Evolutionary conservation across 2,797 vertebrate species (phyloP), one percentile per base, ranked within the genome.

Genomic region (Rhincodon typus): DNA sequence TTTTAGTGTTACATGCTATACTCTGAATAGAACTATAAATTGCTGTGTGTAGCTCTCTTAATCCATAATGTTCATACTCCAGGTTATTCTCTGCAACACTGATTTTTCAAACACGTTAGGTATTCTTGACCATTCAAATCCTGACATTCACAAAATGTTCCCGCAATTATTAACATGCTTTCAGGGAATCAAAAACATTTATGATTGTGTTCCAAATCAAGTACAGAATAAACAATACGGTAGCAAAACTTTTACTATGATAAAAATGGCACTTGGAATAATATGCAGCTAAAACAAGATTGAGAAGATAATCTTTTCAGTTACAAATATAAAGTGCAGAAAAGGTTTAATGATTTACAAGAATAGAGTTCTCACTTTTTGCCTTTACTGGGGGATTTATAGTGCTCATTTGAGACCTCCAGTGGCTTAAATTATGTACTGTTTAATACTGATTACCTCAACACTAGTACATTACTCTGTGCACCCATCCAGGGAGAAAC

Each of bases 371-470:
- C 86, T 88, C 23, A 53, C 15, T 23, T 88, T 57, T 88, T 72
- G 15, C 25, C 93, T 72, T 10, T 72, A 6, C 21, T 42, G n/a
- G 23, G 50, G 67, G 27, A 53, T 1, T 17, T n/a, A 27, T 57
- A 34, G 25, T 72, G 38, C 69, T 94, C 93, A 50, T 38, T 94
- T 94, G 69, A 69, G 69, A 94, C 69, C 69, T 94, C 94, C 46
- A 72, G 94, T 94, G 94, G 69, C 94, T 19, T 42, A 74, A 94
- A 74, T 25, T 94, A 30, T 46, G 30, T 42, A 74, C 34, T 72
- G 46, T 21, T 91, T 50, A 50, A 46, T 25, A 27, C 67, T 94
- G 42, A 12, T 57, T 57, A 57, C 7, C 4, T 8, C 10, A 57
- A 57, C 57, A 5, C 17, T 23, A 19, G 34, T 1, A 38, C 17